Base-by-base conservation (phyloP, 2,797 vertebrate genomes). In the Smutsia gigantea region DNA sequence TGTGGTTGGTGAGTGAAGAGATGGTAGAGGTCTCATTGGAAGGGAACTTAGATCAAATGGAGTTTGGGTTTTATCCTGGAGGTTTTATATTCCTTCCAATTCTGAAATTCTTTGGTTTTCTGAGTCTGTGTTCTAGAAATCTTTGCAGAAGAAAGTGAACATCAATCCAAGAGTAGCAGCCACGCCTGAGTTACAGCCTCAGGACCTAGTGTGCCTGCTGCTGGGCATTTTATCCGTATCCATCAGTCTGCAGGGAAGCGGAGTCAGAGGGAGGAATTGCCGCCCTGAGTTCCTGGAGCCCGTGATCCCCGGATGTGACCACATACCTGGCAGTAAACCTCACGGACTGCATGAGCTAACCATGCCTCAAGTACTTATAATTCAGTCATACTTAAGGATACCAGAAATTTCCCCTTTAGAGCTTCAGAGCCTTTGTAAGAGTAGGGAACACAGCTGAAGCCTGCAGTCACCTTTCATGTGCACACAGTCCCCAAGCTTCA, bases 201-300 rank as follows among this genome's bases (percentile, higher is more conserved):
- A 12, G 87, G 27, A 51, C 27, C 55, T 72, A 75, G 61, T 46
- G 64, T 57, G 59, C 53, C 85, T 94, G 63, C 59, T 71, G 3
- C 34, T 79, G 87, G 94, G 69, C 21, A 68, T 64, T 96, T 96
- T 92, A 90, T 93, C 66, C 85, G 25, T 10, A 64, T 46, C 68
- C 88, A 95, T 91, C 64, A 61, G 68, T 77, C 88, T 96, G 29
- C 51, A 74, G 27, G 61, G 39, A 90, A 63, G 55, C 34, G 55
- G 25, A 79, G 69, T 66, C 53, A 19, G 15, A 49, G 46, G n/a
- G 77, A 75, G 88, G 69, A 96, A 94, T 79, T 84, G 90, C 46
- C 53, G 18, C 63, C 51, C 51, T 27, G 46, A 34, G 59, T 27
- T 39, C 63, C 42, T 25, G 25, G 14, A 84, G 55, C 29, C 71